A percentile compares a stretch with the other conserved stretches of the same genome.
phyloP scores from a whole-genome alignment of 2,888 invertebrate species.

The Lepidochitona cinerea region DNA sequence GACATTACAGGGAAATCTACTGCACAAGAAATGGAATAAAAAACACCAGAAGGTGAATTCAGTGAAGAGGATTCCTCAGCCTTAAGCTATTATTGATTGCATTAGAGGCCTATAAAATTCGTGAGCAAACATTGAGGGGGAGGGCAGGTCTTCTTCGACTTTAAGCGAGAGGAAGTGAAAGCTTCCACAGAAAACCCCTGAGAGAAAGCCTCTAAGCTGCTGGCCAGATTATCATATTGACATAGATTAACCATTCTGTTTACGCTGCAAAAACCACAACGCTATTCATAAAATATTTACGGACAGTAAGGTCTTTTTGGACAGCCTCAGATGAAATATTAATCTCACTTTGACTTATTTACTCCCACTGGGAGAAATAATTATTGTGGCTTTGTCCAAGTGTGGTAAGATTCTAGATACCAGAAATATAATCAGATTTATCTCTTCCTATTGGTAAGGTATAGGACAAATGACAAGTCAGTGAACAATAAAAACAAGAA shows the following conservation, averaged over 20 bases:
- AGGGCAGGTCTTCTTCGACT: too few relatives aligned
- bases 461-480: too few relatives aligned
- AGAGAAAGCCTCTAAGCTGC: neutral
- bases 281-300: conserved; percentile 3
- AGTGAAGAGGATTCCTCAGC: neutral
- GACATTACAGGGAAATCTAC: too few relatives aligned
- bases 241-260: neutral
- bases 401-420: too few relatives aligned
- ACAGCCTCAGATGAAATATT: neutral
- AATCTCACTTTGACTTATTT: neutral
- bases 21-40: too few relatives aligned
- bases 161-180: neutral
- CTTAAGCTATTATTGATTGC: conserved; percentile 1
- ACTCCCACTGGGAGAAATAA: too few relatives aligned
- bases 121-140: neutral
- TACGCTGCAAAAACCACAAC: neutral
- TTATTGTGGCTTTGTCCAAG: too few relatives aligned
- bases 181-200: neutral
- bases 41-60: too few relatives aligned
- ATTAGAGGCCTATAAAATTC: conserved; percentile 1
- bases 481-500: too few relatives aligned
- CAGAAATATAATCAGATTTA: too few relatives aligned
- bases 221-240: neutral
- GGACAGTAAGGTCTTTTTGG: neutral
- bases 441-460: too few relatives aligned